phyloP scores from a whole-genome alignment of 2,797 vertebrate genomes.

The Echeneis naucrates region DNA sequence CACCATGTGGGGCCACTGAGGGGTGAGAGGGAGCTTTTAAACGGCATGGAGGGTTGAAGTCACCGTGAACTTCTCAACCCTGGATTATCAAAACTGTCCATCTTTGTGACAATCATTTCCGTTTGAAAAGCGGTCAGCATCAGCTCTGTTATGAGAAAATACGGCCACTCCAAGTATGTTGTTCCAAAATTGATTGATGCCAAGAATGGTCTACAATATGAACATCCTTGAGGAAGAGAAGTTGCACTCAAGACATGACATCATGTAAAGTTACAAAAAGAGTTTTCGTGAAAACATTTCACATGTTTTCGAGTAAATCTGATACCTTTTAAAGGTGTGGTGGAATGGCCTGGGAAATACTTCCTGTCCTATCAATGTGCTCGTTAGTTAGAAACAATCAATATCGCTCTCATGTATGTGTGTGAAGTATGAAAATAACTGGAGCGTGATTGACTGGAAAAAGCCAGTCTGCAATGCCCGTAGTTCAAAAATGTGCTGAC shows the following conservation, averaged over 20 bases:
- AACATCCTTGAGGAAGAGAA: not conserved
- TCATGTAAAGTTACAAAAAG: not conserved
- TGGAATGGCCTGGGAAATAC: not conserved
- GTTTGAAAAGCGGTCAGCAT: not conserved
- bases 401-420: not conserved
- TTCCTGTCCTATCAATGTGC: not conserved
- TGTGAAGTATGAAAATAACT: not conserved
- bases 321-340: not conserved
- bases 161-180: constrained; percentile 6
- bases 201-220: constrained; percentile 18
- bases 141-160: constrained; percentile 20
- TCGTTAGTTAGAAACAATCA: constrained; percentile 6
- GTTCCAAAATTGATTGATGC: constrained; percentile 20
- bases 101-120: constrained; percentile 41
- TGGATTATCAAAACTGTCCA: constrained; percentile 55
- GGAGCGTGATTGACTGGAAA: constrained; percentile 9
- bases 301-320: not conserved
- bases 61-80: constrained; percentile 17
- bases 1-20: constrained; percentile 1
- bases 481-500: constrained; percentile 1
- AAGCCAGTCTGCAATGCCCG: not conserved
- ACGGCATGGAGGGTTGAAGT: not conserved
- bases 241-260: constrained; percentile 9
- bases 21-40: constrained; percentile 18
- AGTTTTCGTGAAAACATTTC: not conserved